Percentiles rank a stretch among this genome's conserved stretches.
Evolutionary conservation across 2,113 vertebrate genomes (phyloP).

Genomic region (Poeciliopsis retropinna): DNA sequence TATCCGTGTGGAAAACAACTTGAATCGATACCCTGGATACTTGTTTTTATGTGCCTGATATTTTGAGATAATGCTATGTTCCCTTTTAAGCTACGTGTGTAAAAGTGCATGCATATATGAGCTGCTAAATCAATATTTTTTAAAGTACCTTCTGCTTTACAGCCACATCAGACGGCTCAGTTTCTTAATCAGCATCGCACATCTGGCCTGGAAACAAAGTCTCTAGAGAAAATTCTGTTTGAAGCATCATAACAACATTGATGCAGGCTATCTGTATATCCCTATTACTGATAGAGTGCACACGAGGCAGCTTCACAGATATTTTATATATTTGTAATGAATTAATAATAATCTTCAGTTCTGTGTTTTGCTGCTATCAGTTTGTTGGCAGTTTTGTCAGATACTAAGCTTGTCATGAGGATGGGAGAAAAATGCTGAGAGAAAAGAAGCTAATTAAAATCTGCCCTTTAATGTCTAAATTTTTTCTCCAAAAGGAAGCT

Average conservation of each 20-base stretch:
- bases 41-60: conserved; percentile 14
- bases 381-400: conserved; percentile 53
- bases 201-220: conserved; percentile 63
- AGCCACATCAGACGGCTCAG: conserved; percentile 62
- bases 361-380: conserved; percentile 46
- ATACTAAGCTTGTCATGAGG: conserved; percentile 32
- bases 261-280: conserved; percentile 29
- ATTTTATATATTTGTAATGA: conserved; percentile 29
- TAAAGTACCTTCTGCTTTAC: conserved; percentile 66
- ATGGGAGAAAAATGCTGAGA: conserved; percentile 23
- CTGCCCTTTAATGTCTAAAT: conserved; percentile 15
- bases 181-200: conserved; percentile 73
- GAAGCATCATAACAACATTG: conserved; percentile 43
- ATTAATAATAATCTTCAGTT: conserved; percentile 38
- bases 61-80: not conserved
- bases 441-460: conserved; percentile 32
- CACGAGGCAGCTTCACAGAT: conserved; percentile 33
- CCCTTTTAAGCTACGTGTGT: conserved; percentile 5
- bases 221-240: conserved; percentile 47
- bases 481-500: not conserved
- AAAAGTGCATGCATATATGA: conserved; percentile 15
- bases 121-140: conserved; percentile 55
- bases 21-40: conserved; percentile 17
- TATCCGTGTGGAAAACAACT: conserved; percentile 12
- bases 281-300: conserved; percentile 26